Percentiles rank a stretch among this genome's conserved stretches.
Evolutionary conservation across 2,113 vertebrate species (phyloP).

Genomic region (Recurvirostra avosetta): DNA sequence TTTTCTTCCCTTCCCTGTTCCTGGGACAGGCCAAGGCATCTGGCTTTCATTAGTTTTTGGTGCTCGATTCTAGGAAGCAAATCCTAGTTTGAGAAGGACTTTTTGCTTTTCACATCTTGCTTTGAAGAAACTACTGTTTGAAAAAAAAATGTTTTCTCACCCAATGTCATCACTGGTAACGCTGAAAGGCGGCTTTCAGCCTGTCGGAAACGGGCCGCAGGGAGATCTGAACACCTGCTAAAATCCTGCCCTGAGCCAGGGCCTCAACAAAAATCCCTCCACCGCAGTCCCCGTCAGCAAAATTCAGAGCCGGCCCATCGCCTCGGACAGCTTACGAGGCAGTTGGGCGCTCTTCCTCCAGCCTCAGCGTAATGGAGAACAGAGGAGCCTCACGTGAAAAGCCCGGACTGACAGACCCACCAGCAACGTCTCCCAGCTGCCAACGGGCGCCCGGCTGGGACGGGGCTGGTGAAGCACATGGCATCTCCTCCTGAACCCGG

Average conservation of each 20-base stretch:
- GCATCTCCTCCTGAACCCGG: rapidly evolving
- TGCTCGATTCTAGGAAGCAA: not conserved
- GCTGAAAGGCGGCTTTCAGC: conserved; percentile 50
- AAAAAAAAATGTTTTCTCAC: conserved; percentile 30
- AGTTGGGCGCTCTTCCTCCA: not conserved
- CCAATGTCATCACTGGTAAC: not conserved
- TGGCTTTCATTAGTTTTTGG: conserved; percentile 31
- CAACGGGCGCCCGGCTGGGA: not conserved
- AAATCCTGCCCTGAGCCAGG: not conserved
- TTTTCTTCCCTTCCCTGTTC: not conserved
- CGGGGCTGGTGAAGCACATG: not conserved
- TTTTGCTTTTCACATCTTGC: not conserved
- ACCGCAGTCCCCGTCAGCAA: not conserved
- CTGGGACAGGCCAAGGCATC: conserved; percentile 8
- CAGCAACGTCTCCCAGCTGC: not conserved
- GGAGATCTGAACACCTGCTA: conserved; percentile 38
- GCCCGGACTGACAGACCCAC: not conserved
- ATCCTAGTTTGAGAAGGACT: not conserved
- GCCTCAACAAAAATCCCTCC: not conserved
- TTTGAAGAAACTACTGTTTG: conserved; percentile 27
- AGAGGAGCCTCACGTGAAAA: not conserved
- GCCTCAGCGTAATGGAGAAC: not conserved
- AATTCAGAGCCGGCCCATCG: not conserved
- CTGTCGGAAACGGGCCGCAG: not conserved
- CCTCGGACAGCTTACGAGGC: not conserved